Evolutionary conservation across 37 sponge, comb jelly and placozoan species (phyloP), one percentile per base, ranked within the genome.

Genomic region (Amphimedon queenslandica): DNA sequence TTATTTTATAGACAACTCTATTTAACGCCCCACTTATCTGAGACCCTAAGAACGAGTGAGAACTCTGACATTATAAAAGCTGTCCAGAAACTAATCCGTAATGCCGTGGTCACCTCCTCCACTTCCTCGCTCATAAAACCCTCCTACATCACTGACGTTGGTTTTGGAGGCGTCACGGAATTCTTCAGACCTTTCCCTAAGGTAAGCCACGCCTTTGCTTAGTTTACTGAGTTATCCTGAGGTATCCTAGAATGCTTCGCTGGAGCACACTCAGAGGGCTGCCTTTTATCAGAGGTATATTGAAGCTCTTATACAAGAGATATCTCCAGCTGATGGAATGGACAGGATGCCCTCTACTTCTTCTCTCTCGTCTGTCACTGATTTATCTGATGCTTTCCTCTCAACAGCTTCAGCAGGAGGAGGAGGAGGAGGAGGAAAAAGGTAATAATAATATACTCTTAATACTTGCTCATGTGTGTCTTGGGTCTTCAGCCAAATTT

Each of bases 181-280:
- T 80, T 76, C 68, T 76, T 80, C 64, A 75, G 57, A 10, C 87
- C 87, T 24, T 87, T 87, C 40, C 72, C 77, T 25, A 87, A 87
- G 82, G 87, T 87, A 25, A 30, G 34, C 8, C 53, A 47, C 13
- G 53, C 13, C 8, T 47, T 18, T 18, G 53, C 13, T 8, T 47
- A 47, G 53, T 47, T 8, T 47, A 47, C 13, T 47, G 53, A 47
- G 13, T 47, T 47, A 47, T n/a, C n/a, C n/a, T n/a, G n/a, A n/a
- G n/a, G n/a, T n/a, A n/a, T n/a, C n/a, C n/a, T n/a, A n/a, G n/a
- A n/a, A n/a, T n/a, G n/a, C n/a, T n/a, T n/a, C 53, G 13, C 13
- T 75, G 11, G 57, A 57, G 18, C 71, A 70, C 40, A 68, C 86
- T 13, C 56, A 60, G 23, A 76, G 78, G 42, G 80, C 67, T n/a